phyloP scores from a whole-genome alignment of 1,140 invertebrate species.

The Drosophila jambulina region DNA sequence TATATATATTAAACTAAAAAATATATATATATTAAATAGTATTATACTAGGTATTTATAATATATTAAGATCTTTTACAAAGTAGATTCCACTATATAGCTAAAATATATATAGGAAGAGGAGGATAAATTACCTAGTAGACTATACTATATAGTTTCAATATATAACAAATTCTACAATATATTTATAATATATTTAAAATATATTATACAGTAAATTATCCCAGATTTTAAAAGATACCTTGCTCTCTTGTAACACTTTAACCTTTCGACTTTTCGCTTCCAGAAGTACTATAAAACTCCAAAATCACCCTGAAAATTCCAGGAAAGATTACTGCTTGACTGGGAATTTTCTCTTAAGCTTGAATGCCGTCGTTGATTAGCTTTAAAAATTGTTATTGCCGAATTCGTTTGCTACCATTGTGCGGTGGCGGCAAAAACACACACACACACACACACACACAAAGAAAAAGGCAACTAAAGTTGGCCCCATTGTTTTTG shows the following conservation, averaged over 20 bases:
- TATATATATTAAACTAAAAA: too few species aligned
- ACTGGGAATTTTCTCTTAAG: neutral
- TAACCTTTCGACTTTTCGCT: neutral
- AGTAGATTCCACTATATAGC: too few species aligned
- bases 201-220: too few species aligned
- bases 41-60: too few species aligned
- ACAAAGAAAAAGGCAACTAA: slow-evolving; percentile 8
- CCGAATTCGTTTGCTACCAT: slow-evolving; percentile 48
- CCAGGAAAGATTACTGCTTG: slow-evolving; percentile 10
- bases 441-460: too few species aligned
- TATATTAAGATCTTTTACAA: too few species aligned
- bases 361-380: slow-evolving; percentile 57
- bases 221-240: neutral
- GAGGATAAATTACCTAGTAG: too few species aligned
- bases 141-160: too few species aligned
- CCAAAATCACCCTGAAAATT: neutral
- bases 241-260: neutral
- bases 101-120: too few species aligned
- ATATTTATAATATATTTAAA: too few species aligned
- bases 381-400: slow-evolving; percentile 55
- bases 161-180: too few species aligned
- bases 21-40: too few species aligned
- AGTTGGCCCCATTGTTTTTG: slow-evolving; percentile 48
- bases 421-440: slow-evolving; percentile 19
- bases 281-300: neutral